These are phyloP conservation scores for Vultur gryphus DNA, from an alignment of 2,797 vertebrate genomes.

Conservation along the genomic window DNA sequence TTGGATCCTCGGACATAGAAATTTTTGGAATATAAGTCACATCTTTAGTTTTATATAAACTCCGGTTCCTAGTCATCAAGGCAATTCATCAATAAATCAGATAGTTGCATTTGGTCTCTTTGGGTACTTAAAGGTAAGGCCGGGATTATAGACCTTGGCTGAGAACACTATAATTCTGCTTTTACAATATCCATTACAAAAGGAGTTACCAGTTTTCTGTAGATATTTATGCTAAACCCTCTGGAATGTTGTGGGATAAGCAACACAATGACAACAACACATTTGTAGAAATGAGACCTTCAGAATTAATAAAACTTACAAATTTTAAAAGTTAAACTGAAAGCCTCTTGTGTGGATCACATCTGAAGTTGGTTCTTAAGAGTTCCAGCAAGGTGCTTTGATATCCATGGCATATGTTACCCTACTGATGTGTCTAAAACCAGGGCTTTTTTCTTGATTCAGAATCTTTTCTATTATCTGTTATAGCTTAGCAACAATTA, in stretches of 20 bases:
- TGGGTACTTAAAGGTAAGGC: background rate
- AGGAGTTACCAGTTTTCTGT: background rate
- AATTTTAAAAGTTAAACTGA: background rate
- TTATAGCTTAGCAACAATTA: slow-evolving; percentile 18
- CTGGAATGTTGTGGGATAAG: background rate
- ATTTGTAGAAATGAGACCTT: background rate
- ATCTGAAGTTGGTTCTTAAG: background rate
- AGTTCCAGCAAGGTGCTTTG: background rate
- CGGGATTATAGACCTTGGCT: background rate
- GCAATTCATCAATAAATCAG: background rate
- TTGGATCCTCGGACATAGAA: background rate
- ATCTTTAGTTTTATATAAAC: background rate
- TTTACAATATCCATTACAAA: background rate
- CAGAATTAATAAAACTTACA: background rate
- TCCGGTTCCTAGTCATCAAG: background rate
- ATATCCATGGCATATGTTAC: background rate
- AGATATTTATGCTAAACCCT: background rate
- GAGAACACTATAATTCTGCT: background rate
- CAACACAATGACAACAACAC: background rate
- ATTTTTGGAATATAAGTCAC: background rate
- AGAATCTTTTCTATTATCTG: background rate
- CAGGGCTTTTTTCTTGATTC: background rate
- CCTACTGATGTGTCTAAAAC: background rate
- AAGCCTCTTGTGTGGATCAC: background rate
- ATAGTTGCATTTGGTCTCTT: background rate